Percentiles rank a stretch among this genome's conserved stretches.
These are phyloP conservation scores for Coturnix japonica DNA, from an alignment of 2,113 vertebrate species.

Conservation along the genomic window DNA sequence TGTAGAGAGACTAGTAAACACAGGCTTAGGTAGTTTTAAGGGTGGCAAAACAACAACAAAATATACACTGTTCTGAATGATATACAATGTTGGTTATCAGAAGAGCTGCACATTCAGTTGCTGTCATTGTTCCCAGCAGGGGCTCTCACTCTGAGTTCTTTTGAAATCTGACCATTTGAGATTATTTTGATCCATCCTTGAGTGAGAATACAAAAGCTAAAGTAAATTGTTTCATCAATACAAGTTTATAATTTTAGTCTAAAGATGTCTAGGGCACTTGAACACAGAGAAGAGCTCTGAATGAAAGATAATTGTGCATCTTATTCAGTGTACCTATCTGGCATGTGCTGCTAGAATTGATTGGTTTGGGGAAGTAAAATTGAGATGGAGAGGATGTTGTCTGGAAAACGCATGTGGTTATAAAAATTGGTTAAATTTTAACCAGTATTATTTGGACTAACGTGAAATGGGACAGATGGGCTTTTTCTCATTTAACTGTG, in stretches of 20 bases:
- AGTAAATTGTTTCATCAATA: conserved; percentile 58
- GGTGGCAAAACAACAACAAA: not conserved
- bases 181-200: conserved; percentile 44
- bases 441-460: not conserved
- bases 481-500: not conserved
- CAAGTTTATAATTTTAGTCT: conserved; percentile 45
- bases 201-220: not conserved
- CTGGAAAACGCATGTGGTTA: not conserved
- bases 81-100: not conserved
- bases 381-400: not conserved
- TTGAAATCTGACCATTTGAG: conserved; percentile 52
- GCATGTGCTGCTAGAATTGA: not conserved
- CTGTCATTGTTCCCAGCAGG: conserved; percentile 21
- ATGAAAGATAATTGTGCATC: conserved; percentile 5
- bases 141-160: conserved; percentile 4
- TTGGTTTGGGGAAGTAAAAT: not conserved
- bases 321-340: not conserved
- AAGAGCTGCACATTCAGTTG: not conserved
- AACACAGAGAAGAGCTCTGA: not conserved
- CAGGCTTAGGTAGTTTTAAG: conserved; percentile 14
- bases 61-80: conserved; percentile 37
- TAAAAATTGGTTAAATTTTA: conserved; percentile 2
- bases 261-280: not conserved
- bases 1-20: conserved; percentile 49
- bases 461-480: not conserved